phyloP scores from a whole-genome alignment of 1,140 invertebrate genomes.

The Eriosoma lanigerum region DNA sequence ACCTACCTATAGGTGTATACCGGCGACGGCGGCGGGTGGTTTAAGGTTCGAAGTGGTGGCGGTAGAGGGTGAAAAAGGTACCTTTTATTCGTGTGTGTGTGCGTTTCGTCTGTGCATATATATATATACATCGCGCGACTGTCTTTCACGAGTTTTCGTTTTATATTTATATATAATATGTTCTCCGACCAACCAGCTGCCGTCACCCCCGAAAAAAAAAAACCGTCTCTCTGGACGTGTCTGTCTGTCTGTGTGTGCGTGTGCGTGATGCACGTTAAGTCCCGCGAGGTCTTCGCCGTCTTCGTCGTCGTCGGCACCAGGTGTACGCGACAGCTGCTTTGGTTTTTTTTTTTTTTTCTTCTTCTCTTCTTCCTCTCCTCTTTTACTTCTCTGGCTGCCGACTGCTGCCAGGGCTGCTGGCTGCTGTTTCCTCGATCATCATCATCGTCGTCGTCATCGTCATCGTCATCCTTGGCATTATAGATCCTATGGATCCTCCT shows the following conservation, averaged over 20 bases:
- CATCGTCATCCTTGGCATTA: too few relatives aligned
- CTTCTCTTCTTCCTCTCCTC: neutral
- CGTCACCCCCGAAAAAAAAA: neutral
- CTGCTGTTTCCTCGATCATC: constrained; percentile 35
- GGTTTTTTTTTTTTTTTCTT: neutral
- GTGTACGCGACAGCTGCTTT: constrained; percentile 47
- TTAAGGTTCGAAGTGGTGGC: neutral
- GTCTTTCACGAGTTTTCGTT: constrained; percentile 10
- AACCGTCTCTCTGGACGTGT: neutral
- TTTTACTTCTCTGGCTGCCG: neutral
- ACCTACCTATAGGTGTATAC: neutral
- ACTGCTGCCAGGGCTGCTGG: constrained; percentile 10
- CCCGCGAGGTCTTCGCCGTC: constrained; percentile 31
- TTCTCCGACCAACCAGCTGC: constrained; percentile 29
- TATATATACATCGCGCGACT: neutral
- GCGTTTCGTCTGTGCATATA: too few relatives aligned
- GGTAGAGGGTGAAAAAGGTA: constrained; percentile 17
- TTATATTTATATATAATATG: too few relatives aligned
- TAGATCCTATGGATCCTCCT: too few relatives aligned
- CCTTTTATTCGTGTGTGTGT: constrained; percentile 23
- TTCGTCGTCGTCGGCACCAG: constrained; percentile 10
- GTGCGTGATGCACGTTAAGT: neutral
- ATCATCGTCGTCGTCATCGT: too few relatives aligned
- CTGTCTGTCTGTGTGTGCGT: neutral
- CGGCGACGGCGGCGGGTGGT: neutral